Evolutionary conservation across 2,888 invertebrate genomes (phyloP).

Genomic region (Rhingia campestris): DNA sequence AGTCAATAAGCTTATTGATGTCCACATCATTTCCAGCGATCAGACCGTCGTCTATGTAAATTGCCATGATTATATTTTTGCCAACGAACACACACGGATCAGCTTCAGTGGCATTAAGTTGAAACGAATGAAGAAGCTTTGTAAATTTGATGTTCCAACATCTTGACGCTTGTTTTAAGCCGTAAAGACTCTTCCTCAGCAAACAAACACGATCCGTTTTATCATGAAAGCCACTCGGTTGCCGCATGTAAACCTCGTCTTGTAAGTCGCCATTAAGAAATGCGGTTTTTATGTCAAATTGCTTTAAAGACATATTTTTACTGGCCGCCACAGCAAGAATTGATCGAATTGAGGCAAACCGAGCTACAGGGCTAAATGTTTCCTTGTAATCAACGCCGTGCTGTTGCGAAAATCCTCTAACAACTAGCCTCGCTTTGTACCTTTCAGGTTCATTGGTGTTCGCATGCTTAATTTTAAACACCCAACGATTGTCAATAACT

Average conservation of each 20-base stretch:
- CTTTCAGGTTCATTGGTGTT: slow-evolving; percentile 26
- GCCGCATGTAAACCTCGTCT: slow-evolving; percentile 67
- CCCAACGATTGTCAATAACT: slow-evolving; percentile 40
- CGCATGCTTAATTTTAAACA: slow-evolving; percentile 30
- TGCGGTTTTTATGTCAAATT: slow-evolving; percentile 47
- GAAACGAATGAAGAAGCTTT: slow-evolving; percentile 24
- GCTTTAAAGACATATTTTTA: slow-evolving; percentile 33
- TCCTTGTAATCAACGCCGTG: slow-evolving; percentile 29
- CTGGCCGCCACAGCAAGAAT: slow-evolving; percentile 13
- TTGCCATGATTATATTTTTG: slow-evolving; percentile 65
- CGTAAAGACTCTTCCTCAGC: slow-evolving; percentile 70
- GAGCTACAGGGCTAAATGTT: slow-evolving; percentile 23
- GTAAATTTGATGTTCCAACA: slow-evolving; percentile 34
- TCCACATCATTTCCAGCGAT: slow-evolving; percentile 44
- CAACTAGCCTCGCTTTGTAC: slow-evolving; percentile 27
- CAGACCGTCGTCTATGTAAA: slow-evolving; percentile 75
- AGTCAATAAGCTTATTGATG: slow-evolving; percentile 18
- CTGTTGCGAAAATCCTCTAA: slow-evolving; percentile 29
- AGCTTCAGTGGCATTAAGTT: slow-evolving; percentile 26
- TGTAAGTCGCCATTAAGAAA: slow-evolving; percentile 62
- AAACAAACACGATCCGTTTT: slow-evolving; percentile 68
- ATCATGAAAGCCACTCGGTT: slow-evolving; percentile 67
- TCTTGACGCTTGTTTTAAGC: slow-evolving; percentile 72
- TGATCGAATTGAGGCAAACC: slow-evolving; percentile 24
- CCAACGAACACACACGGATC: slow-evolving; percentile 28